Evolutionary conservation across 2,797 vertebrate species (phyloP), one percentile per base, ranked within the genome.

Genomic region (Myiothlypis chrysogaster): DNA sequence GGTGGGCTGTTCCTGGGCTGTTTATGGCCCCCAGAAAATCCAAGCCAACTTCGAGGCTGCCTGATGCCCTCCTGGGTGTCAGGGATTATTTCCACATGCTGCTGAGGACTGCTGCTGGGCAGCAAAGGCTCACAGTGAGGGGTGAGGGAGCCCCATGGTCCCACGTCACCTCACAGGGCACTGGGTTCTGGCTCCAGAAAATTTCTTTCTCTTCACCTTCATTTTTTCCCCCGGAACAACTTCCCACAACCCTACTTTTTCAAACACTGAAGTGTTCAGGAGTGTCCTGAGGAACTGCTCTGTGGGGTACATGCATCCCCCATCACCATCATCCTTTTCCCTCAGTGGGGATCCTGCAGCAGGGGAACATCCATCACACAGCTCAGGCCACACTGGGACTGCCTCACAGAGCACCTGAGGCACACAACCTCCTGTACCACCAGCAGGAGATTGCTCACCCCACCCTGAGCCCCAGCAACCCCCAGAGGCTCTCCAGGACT

Each of bases 281-380:
- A 84, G 34, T 22, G 9, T 71, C 32, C 25, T 1, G 1, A 63
- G 30, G 47, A 79, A 23, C 34, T 68, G 25, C 30, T 79, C 27
- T 60, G 21, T n/a, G 10, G 37, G 30, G 20, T 28, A 10, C 8
- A 4, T 0, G 1, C 4, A 61, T n/a, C 1, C 8, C 27, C 9
- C 61, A 52, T 14, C 52, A 17, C 30, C 41, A 25, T 23, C 53
- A 9, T 10, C 41, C 10, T 57, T 39, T 30, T 49, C 25, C 30
- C 72, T 35, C 68, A 30, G 63, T 0, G 6, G 37, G 49, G 46
- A 82, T 34, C 63, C 30, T 0, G 1, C 64, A 91, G 32, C 18
- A 23, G 41, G 6, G 4, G 12, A 41, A 47, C 47, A 37, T 2
- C 32, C 37, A 68, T 13, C 55, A 61, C 43, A 57, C 43, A 57